Evolutionary conservation across 1,140 invertebrate species (phyloP), one percentile per base, ranked within the genome.

Genomic region (Magallana ariakensis): DNA sequence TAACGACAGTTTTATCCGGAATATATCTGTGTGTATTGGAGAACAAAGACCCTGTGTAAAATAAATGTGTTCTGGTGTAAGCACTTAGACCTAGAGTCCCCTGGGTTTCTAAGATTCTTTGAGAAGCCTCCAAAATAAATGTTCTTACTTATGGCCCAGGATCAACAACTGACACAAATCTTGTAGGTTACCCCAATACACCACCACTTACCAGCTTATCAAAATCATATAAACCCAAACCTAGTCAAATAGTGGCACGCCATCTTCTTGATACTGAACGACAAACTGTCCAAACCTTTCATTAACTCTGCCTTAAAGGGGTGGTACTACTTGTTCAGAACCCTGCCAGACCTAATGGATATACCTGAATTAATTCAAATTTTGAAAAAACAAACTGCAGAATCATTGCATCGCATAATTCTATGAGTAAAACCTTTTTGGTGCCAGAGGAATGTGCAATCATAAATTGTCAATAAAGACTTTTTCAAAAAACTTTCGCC

Each of bases 41-140:
- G 66, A 33, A 75, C 62, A 66, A 75, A 75, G 66, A 75, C 66
- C 13, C 66, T 62, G 8, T 11, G 22, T 19, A 75, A 75, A 75
- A 75, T 75, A 75, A 75, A 75, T 75, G 66, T 75, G 66, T 75
- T 75, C 22, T 75, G 33, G 19, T 75, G 66, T 75, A 75, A 75
- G 22, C 66, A 75, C 33, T 75, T 9, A 75, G 66, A 75, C 13
- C 66, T 26, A 2, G 13, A 26, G 66, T 75, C 66, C 66, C 22
- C 19, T 8, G 33, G 19, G 66, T 75, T 75, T 75, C 66, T 26
- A 19, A 26, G 66, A 33, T 75, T 75, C 66, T 75, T 26, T 75
- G 66, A 75, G 66, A 75, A 22, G 8, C 19, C 22, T 75, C 22
- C 9, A 13, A 33, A 26, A 75, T 75, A 75, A 75, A 75, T 75